A percentile compares a stretch with the other conserved stretches of the same genome.
These are phyloP conservation scores for Cheilosia vulpina DNA, from an alignment of 2,888 invertebrate species.

Conservation along the genomic window DNA sequence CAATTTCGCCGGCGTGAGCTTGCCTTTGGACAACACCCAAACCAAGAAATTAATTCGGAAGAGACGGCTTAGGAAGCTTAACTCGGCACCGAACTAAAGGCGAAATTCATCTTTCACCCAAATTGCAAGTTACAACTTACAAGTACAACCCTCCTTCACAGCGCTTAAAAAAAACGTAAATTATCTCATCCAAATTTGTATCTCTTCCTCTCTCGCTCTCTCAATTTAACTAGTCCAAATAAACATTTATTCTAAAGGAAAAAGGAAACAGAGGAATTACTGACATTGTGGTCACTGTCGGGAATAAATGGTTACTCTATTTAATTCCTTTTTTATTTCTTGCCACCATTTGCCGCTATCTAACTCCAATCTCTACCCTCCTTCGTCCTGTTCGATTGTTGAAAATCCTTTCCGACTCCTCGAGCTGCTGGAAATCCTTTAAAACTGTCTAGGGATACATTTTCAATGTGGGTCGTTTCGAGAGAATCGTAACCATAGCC, in stretches of 20 bases:
- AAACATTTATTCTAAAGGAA: slow-evolving; percentile 28
- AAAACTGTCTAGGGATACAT: slow-evolving; percentile 52
- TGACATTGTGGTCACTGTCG: slow-evolving; percentile 60
- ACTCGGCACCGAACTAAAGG: no score
- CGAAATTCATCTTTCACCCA: no score
- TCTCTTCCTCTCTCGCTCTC: background rate
- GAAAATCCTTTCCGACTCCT: slow-evolving; percentile 41
- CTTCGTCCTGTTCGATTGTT: slow-evolving; percentile 42
- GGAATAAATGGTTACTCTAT: slow-evolving; percentile 65
- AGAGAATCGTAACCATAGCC: slow-evolving; percentile 45
- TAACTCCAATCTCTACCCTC: slow-evolving; percentile 9
- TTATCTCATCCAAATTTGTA: slow-evolving; percentile 14
- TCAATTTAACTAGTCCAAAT: slow-evolving; percentile 14
- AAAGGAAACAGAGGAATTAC: slow-evolving; percentile 13
- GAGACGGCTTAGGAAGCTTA: no score
- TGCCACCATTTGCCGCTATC: background rate
- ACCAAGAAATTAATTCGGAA: no score
- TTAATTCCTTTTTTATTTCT: slow-evolving; percentile 52
- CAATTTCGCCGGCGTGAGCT: no score
- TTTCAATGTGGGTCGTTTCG: slow-evolving; percentile 42
- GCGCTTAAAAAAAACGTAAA: no score
- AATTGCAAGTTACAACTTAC: no score
- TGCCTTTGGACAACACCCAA: no score
- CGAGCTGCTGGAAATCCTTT: slow-evolving; percentile 39
- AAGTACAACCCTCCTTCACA: no score